Evolutionary conservation across 2,113 vertebrate species (phyloP), one percentile per base, ranked within the genome.

Genomic region (Phylloscopus whistleri): DNA sequence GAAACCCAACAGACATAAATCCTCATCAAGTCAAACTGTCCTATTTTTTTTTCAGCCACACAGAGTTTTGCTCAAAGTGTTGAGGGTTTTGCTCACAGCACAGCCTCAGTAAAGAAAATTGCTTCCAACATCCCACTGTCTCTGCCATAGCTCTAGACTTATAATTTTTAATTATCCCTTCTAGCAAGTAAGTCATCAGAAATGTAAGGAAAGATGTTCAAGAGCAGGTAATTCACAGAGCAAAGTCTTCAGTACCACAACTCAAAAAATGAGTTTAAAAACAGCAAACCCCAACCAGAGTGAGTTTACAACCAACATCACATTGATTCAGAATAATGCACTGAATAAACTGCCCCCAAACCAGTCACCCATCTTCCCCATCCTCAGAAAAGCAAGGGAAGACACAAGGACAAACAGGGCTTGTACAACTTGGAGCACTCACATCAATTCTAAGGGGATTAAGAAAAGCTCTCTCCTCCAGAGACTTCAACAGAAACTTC

Each of bases 371-470:
- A n/a, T 1, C 1, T 19, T 63, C 63, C 19, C 13, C 16, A 13
- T 21, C 48, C 75, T 80, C 64, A 76, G 55, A 48, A 85, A 28
- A 41, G 16, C 56, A 27, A 35, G 66, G 41, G 22, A 15, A 49
- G 49, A 46, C 43, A n/a, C 33, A 58, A 90, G 67, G 84, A 76
- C 87, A 88, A 74, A 17, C 21, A 69, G 72, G 51, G 27, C 51
- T 76, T 13, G 2, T 56, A 39, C 2, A 3, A 84, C 69, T 62
- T 12, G 73, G 62, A 90, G 58, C 16, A 10, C 66, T 79, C 16
- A 2, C 35, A 84, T 39, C 83, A 73, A 55, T 94, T 94, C 77
- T 84, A 66, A 91, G 91, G 77, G 87, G 94, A 92, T 96, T 97
- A 92, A 91, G 17, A 85, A 64, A 94, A 95, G 77, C 70, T 77